Base-by-base conservation (phyloP, 2,797 vertebrate genomes). In the Acropternis orthonyx region DNA sequence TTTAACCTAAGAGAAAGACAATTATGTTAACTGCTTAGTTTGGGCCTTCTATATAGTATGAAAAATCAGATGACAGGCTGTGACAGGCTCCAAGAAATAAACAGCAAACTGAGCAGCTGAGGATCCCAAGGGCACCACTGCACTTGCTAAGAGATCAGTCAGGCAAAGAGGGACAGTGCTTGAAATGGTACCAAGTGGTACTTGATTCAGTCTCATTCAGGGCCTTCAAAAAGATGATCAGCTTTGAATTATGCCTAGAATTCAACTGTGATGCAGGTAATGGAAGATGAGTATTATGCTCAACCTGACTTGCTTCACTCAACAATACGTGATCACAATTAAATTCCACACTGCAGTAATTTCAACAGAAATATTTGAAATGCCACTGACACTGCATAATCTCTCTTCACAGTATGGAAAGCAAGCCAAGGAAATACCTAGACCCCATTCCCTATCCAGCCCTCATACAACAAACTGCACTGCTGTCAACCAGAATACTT, bases 401-500 rank as follows among this genome's bases (percentile, higher is more conserved):
- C n/a, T 46, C 36, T 52, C 62, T 69, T 91, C 49, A n/a, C 6
- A 91, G 26, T 18, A 65, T 1, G 19, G 67, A 68, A 55, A 89
- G 54, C 39, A 95, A 59, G 23, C 36, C 44, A 77, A 66, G 37
- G 26, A 49, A 94, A 41, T 10, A 77, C 2, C 62, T 24, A 59
- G 46, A 10, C 27, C n/a, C 36, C 43, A n/a, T 18, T 92, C 62
- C 43, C 79, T 41, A 44, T 6, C 21, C 44, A 83, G 30, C 17
- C 71, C 61, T 68, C 48, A 43, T 27, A 84, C 34, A 77, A 27
- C 18, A 63, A 88, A 36, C 48, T 37, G 34, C 43, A 46, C 41
- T 63, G 55, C 55, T 37, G 41, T 78, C 34, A 52, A 41, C 18
- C 2, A 7, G 44, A 58, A 37, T 92, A 98, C 99, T 99, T 97